These are phyloP conservation scores for Eumacrocentrus americanus DNA, from an alignment of 2,888 invertebrate species.

Conservation along the genomic window DNA sequence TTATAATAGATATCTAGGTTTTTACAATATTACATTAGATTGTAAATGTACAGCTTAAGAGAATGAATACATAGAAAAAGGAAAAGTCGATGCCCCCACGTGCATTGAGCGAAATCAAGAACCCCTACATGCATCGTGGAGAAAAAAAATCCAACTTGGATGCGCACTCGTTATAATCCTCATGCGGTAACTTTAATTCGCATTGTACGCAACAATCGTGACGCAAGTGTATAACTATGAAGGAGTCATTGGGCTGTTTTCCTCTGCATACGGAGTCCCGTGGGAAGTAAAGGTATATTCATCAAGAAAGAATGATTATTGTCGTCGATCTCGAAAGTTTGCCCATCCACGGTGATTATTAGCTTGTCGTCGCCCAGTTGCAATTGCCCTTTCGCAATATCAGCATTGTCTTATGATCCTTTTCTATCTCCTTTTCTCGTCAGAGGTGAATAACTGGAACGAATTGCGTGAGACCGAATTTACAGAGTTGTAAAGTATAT, in stretches of 20 bases:
- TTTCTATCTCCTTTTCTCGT: conserved; percentile 4
- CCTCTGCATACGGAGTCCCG: background rate
- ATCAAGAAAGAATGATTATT: conserved; percentile 12
- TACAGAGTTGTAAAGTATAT: too few species aligned
- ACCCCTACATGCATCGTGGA: background rate
- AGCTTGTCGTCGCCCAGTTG: conserved; percentile 9
- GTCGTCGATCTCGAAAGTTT: conserved; percentile 31
- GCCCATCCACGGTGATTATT: conserved; percentile 22
- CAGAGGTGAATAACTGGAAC: conserved; percentile 15
- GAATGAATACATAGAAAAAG: background rate
- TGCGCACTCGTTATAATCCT: conserved; percentile 3
- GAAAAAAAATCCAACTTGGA: background rate
- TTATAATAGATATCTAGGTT: too few species aligned
- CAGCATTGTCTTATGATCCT: conserved; percentile 16
- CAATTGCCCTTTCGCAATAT: conserved; percentile 23
- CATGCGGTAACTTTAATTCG: conserved; percentile 14
- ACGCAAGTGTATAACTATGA: conserved; percentile 14
- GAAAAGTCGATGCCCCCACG: conserved; percentile 16
- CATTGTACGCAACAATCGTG: conserved; percentile 24
- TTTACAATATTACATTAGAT: too few species aligned
- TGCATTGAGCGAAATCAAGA: background rate
- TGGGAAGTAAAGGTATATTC: conserved; percentile 7
- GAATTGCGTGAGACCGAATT: conserved; percentile 19
- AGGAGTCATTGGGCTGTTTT: conserved; percentile 8
- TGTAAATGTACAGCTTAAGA: background rate